Conservation (phyloP, 1,140 invertebrate genomes). For the Thaumetopoea pityocampa region DNA sequence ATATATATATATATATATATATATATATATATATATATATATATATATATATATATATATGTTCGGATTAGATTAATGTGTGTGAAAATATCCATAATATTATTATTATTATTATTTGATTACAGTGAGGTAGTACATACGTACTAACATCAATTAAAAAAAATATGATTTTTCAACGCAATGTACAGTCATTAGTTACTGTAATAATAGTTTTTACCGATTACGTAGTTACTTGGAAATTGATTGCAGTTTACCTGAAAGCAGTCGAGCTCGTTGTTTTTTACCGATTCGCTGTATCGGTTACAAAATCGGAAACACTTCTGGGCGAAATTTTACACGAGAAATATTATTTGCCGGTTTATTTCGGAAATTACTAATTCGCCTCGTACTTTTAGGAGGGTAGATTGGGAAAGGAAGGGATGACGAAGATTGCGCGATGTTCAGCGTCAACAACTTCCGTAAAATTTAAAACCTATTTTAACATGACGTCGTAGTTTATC, state of each 20-base stretch:
- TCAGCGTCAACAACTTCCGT: too few relatives aligned
- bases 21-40: too few relatives aligned
- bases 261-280: conserved; percentile 43
- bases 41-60: too few relatives aligned
- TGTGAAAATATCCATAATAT: too few relatives aligned
- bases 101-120: too few relatives aligned
- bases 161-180: neutral
- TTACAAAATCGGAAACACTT: conserved; percentile 54
- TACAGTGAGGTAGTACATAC: too few relatives aligned
- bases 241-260: conserved; percentile 27
- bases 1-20: too few relatives aligned
- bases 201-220: conserved; percentile 36
- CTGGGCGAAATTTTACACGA: conserved; percentile 18
- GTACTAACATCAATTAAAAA: too few relatives aligned
- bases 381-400: neutral
- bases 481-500: conserved; percentile 8
- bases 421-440: too few relatives aligned
- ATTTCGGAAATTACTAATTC: neutral
- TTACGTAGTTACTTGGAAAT: conserved; percentile 36
- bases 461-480: conserved; percentile 2
- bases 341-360: conserved; percentile 14
- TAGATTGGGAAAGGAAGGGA: too few relatives aligned
- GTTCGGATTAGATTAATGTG: too few relatives aligned
- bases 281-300: conserved; percentile 25
- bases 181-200: conserved; percentile 11